Base-by-base conservation (phyloP, 2,113 vertebrate genomes). In the Arvicanthis niloticus region DNA sequence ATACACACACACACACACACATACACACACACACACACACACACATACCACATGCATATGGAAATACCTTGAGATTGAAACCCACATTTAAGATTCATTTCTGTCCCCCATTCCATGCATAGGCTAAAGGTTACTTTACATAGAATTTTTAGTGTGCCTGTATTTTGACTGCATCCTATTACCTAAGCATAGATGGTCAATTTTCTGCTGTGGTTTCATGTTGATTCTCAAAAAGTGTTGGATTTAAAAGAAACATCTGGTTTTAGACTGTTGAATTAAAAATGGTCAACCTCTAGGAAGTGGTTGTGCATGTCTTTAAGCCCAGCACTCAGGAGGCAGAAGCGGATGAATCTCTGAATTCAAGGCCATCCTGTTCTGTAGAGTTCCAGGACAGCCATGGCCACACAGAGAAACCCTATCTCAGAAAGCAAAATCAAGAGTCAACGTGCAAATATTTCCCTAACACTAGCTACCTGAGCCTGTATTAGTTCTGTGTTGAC, bases 231-330 rank as follows among this genome's bases (percentile, higher is more conserved):
- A 48, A 94, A 84, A 68, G 37, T 51, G 65, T 84, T 68, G n/a
- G 15, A 56, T 67, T 94, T 53, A 82, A 82, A 82, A 29, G 19
- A 29, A 15, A 56, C 56, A 76, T 31, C 68, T 53, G 17, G 67
- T 53, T 67, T 90, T 26, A 81, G 67, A 72, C 48, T 73, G 88
- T 94, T 90, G 70, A 62, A n/a, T 90, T 91, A 85, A 51, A 29
- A 53, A 8, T 76, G 37, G 6, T 8, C 56, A 82, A 37, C 22
- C 24, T n/a, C 56, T 5, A 8, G 22, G 1, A 13, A 16, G 80
- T 29, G 7, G n/a, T 8, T n/a, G 80, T 1, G 15, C 56, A 82
- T n/a, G 6, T n/a, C 80, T 82, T 82, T 60, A 40, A 60, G 58
- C 56, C 56, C 22, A 40, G 21, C 37, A 22, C 19, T 82, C 37